phyloP scores from a whole-genome alignment of 2,113 vertebrate species.

The Tragelaphus imberbis region DNA sequence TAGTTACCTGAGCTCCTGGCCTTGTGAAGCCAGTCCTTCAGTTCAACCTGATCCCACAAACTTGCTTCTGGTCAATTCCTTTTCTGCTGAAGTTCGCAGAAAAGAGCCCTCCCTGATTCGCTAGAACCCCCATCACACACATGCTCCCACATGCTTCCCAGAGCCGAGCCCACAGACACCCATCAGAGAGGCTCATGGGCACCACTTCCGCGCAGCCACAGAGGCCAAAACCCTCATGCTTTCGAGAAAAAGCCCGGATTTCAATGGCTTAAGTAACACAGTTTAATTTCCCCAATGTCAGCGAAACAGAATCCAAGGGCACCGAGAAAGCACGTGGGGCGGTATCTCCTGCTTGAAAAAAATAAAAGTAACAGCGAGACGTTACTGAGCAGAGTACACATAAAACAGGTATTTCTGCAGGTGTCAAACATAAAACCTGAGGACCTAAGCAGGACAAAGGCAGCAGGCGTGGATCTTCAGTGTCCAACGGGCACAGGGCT shows the following conservation, averaged over 20 bases:
- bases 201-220: rapidly evolving
- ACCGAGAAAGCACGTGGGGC: rapidly evolving
- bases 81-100: not conserved
- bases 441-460: not conserved
- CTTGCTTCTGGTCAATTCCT: not conserved
- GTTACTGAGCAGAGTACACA: not conserved
- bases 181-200: rapidly evolving
- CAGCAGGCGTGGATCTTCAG: rapidly evolving
- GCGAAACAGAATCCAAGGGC: rapidly evolving
- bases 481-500: not conserved
- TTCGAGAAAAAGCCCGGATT: not conserved
- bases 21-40: not conserved
- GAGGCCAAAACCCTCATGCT: rapidly evolving
- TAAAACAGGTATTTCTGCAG: not conserved
- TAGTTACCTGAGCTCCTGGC: not conserved
- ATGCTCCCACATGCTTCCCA: not conserved
- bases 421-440: not conserved
- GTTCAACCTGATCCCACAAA: not conserved
- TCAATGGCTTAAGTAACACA: no score
- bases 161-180: not conserved
- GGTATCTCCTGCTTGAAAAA: not conserved
- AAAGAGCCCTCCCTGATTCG: not conserved
- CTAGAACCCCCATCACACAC: not conserved
- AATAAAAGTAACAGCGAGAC: not conserved
- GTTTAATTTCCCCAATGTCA: rapidly evolving